Conservation (phyloP, 2,888 invertebrate genomes). For the Clanis bilineata region DNA sequence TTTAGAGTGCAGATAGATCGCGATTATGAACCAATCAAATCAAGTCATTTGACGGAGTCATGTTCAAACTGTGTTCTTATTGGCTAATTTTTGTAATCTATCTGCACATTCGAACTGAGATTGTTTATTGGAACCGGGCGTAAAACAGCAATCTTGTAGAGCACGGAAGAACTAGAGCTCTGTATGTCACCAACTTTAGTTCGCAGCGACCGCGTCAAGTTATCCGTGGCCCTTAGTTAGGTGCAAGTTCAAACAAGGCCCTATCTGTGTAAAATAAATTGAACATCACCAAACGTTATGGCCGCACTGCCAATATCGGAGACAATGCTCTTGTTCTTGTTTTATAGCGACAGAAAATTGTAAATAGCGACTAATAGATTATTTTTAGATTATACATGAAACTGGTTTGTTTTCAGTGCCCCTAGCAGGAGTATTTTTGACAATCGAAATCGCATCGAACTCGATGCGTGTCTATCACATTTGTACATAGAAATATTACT, state of each 20-base stretch:
- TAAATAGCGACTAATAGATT: neutral
- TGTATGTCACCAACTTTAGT: conserved; percentile 23
- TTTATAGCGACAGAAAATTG: neutral
- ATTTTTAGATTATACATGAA: neutral
- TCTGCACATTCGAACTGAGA: too few relatives aligned
- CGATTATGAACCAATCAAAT: too few relatives aligned
- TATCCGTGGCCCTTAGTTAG: conserved; percentile 41
- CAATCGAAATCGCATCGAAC: too few relatives aligned
- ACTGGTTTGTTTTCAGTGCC: neutral
- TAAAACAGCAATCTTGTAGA: too few relatives aligned
- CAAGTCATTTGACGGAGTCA: too few relatives aligned
- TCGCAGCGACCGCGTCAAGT: conserved; percentile 43
- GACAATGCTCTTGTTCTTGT: neutral
- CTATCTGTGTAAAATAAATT: conserved; percentile 22
- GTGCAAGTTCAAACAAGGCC: conserved; percentile 18
- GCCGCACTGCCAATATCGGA: neutral
- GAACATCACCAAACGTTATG: conserved; percentile 16
- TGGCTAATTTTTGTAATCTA: too few relatives aligned
- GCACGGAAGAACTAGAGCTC: neutral
- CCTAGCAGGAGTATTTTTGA: too few relatives aligned
- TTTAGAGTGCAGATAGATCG: too few relatives aligned
- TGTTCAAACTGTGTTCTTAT: too few relatives aligned
- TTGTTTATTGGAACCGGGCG: too few relatives aligned
- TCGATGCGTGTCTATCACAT: too few relatives aligned
- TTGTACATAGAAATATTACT: too few relatives aligned